Evolutionary conservation across 2,797 vertebrate genomes (phyloP), one percentile per base, ranked within the genome.

Genomic region (Sparus aurata): DNA sequence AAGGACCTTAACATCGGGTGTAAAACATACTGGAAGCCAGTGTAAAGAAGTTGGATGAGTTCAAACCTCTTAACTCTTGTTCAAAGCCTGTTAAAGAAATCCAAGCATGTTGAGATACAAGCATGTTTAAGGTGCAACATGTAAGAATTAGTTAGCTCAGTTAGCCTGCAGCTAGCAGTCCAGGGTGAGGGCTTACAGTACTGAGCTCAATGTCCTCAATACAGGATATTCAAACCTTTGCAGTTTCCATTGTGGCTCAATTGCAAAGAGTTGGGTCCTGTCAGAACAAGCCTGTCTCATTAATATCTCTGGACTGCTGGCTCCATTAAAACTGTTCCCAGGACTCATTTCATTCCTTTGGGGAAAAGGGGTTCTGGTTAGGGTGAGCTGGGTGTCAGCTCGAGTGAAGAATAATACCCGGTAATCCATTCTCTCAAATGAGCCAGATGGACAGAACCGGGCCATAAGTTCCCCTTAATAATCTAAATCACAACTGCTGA

Each of bases 401-500:
- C 0, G 2, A 46, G 57, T 59, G 65, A 73, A n/a, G 41, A 55
- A 74, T 65, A 80, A 83, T 55, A 73, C 22, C 46, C 13, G 34
- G 49, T 73, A 73, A 85, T 86, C 49, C 63, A 65, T 66, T 82
- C 38, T 60, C 13, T 61, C n/a, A 59, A 68, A 80, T 72, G 64
- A 81, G 64, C 68, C 81, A 79, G 81, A 82, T 65, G 78, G 68
- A 82, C 79, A 69, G 75, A 82, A 69, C 47, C 0, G 0, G 47
- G 64, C 45, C 81, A 79, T 78, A 83, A 75, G 6, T 84, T 83
- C 70, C 69, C 69, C 83, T 90, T 83, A 89, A 89, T 88, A 89
- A 85, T 87, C 71, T 49, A 88, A 82, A 34, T 30, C 61, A 43
- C 61, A 78, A 43, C 61, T 82, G 77, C 79, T 65, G 79, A 83